These are phyloP conservation scores for Leptothorax acervorum DNA, from an alignment of 2,888 invertebrate species.

Conservation along the genomic window DNA sequence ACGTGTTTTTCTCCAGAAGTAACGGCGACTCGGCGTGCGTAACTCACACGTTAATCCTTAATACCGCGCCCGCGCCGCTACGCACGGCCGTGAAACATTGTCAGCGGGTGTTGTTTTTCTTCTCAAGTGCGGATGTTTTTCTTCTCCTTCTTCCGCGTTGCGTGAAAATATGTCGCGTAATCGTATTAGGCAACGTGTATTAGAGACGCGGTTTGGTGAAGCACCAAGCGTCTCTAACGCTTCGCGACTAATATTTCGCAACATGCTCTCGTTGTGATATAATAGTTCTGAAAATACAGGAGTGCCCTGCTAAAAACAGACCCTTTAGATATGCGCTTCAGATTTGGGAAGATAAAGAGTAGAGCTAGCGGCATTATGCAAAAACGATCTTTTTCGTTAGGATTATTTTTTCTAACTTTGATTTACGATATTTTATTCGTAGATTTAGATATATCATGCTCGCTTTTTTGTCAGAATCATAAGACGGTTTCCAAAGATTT, in stretches of 20 bases:
- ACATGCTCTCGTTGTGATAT: background rate
- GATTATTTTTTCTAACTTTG: background rate
- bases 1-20: constrained; percentile 21
- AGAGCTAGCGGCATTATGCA: background rate
- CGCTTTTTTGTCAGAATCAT: background rate
- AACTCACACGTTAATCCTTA: constrained; percentile 51
- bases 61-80: constrained; percentile 13
- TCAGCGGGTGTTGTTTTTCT: background rate
- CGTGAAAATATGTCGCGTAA: constrained; percentile 37
- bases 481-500: background rate
- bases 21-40: constrained; percentile 21
- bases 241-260: background rate
- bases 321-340: background rate
- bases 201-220: background rate
- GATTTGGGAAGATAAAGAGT: background rate
- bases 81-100: constrained; percentile 39
- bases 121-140: background rate
- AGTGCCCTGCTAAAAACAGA: background rate
- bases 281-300: background rate
- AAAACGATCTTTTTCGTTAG: background rate
- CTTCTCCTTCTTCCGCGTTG: background rate
- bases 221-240: background rate
- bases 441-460: too few relatives aligned
- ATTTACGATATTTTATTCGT: background rate
- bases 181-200: constrained; percentile 20